Evolutionary conservation across 2,113 vertebrate species (phyloP).

Genomic region (Marmota monax): DNA sequence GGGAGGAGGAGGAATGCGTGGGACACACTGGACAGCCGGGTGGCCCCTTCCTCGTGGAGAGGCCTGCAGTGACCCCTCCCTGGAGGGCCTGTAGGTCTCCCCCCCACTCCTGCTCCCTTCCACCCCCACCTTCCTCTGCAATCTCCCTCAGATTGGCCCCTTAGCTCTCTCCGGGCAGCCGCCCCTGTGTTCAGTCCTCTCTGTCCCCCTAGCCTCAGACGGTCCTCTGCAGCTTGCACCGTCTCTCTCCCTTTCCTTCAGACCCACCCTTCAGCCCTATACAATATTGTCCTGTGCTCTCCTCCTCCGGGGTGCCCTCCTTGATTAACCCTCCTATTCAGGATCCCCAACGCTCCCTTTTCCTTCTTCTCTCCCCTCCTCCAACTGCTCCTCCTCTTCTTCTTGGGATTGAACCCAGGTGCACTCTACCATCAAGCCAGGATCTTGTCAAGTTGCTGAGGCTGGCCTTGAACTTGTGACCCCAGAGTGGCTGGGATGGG

Average conservation of each 20-base stretch:
- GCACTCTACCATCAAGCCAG: too few relatives aligned
- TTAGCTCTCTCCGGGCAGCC: neutral
- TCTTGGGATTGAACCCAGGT: too few relatives aligned
- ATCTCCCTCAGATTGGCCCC: neutral
- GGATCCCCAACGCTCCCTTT: neutral
- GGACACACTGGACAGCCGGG: neutral
- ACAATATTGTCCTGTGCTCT: neutral
- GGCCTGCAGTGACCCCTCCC: neutral
- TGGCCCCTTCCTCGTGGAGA: neutral
- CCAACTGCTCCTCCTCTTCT: too few relatives aligned
- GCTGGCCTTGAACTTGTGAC: too few relatives aligned
- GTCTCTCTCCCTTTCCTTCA: neutral
- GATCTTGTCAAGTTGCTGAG: too few relatives aligned
- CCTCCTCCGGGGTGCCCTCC: conserved; percentile 23
- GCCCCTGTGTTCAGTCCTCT: neutral
- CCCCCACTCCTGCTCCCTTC: neutral
- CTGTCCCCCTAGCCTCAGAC: neutral
- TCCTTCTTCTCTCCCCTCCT: too few relatives aligned
- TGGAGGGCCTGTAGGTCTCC: neutral
- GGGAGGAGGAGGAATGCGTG: neutral
- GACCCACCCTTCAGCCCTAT: neutral
- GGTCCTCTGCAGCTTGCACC: neutral
- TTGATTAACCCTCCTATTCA: neutral
- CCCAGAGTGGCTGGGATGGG: too few relatives aligned
- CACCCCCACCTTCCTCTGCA: neutral